Evolutionary conservation across 1,140 invertebrate species (phyloP).

Genomic region (Linepithema humile): DNA sequence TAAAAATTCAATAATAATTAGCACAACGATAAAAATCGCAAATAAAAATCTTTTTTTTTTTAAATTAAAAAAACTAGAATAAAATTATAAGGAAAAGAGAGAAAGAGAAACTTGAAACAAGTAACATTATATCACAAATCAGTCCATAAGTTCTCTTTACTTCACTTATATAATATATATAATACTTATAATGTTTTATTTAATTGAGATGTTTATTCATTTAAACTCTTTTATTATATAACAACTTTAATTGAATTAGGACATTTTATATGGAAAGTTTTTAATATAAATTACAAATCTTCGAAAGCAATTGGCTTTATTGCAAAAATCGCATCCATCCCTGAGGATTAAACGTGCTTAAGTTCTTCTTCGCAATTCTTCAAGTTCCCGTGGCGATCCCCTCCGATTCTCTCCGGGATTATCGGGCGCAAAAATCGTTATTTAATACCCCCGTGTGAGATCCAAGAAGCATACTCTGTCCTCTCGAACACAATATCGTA

Average conservation of each 20-base stretch:
- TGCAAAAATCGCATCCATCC: constrained; percentile 27
- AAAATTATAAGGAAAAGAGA: neutral
- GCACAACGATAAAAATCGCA: neutral
- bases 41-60: constrained; percentile 9
- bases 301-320: constrained; percentile 28
- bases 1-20: neutral
- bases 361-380: constrained; percentile 15
- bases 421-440: constrained; percentile 43
- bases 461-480: neutral
- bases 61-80: neutral
- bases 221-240: constrained; percentile 3
- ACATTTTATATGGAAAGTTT: constrained; percentile 31
- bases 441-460: constrained; percentile 42
- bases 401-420: constrained; percentile 16
- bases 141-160: no score
- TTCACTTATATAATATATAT: no score
- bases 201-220: neutral
- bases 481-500: constrained; percentile 52
- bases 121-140: no score
- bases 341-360: constrained; percentile 5
- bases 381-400: neutral
- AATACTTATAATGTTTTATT: neutral
- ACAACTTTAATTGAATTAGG: neutral
- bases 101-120: neutral
- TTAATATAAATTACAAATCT: constrained; percentile 22